These are phyloP conservation scores for Cantharis nigra DNA, from an alignment of 2,888 invertebrate species.

Conservation along the genomic window DNA sequence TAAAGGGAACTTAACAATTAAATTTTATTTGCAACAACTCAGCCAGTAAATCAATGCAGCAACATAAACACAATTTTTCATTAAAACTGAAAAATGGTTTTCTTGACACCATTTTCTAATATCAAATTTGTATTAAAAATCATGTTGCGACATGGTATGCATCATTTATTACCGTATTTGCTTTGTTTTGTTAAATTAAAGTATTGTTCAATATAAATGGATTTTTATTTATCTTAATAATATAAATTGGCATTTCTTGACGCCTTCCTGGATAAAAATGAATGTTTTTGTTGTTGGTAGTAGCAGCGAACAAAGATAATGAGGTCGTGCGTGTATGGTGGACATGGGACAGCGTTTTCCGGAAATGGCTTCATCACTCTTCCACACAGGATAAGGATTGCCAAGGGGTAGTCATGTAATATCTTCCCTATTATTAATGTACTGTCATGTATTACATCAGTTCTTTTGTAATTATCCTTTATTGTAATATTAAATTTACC, in stretches of 20 bases:
- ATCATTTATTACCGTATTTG: constrained; percentile 7
- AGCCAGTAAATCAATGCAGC: background rate
- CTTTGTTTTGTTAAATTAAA: background rate
- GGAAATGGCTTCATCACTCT: constrained; percentile 39
- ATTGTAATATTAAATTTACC: background rate
- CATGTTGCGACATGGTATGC: constrained; percentile 9
- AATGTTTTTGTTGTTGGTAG: constrained; percentile 22
- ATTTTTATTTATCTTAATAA: constrained; percentile 2
- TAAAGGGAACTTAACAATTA: background rate
- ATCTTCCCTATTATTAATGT: constrained; percentile 17
- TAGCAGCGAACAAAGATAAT: constrained; percentile 18
- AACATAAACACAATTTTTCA: background rate
- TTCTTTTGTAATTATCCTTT: constrained; percentile 12
- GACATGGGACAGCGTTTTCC: constrained; percentile 24
- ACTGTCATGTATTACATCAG: constrained; percentile 13
- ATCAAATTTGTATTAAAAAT: constrained; percentile 19
- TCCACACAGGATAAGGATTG: constrained; percentile 31
- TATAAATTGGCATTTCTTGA: constrained; percentile 10
- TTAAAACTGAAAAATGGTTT: constrained; percentile 17
- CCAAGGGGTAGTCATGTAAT: constrained; percentile 19
- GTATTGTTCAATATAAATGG: background rate
- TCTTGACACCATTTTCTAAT: constrained; percentile 11
- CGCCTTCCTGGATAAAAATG: constrained; percentile 12
- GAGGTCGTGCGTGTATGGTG: constrained; percentile 13
- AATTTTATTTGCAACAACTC: background rate